phyloP scores from a whole-genome alignment of 2,113 vertebrate genomes.

The Stigmatopora argus region DNA sequence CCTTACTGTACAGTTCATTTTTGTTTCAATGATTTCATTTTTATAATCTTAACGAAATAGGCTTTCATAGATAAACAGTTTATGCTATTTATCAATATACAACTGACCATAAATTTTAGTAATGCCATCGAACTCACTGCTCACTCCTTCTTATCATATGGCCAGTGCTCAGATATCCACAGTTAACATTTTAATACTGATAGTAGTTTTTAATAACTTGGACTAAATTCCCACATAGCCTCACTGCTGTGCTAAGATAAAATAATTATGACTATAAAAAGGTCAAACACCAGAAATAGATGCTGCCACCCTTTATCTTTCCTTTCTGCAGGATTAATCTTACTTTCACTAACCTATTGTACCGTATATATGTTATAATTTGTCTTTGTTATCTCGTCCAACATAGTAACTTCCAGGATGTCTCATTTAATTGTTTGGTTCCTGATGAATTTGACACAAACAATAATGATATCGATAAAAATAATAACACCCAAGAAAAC shows the following conservation, averaged over 20 bases:
- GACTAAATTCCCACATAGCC: slow-evolving; percentile 55
- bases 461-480: slow-evolving; percentile 44
- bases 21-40: too few relatives aligned
- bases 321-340: slow-evolving; percentile 37
- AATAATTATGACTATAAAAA: slow-evolving; percentile 6
- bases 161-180: slow-evolving; percentile 17
- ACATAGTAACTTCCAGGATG: slow-evolving; percentile 26
- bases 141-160: slow-evolving; percentile 32
- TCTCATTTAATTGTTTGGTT: slow-evolving; percentile 27
- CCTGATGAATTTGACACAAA: slow-evolving; percentile 30
- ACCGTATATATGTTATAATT: slow-evolving; percentile 27
- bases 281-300: neutral
- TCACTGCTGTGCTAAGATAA: neutral
- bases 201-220: slow-evolving; percentile 60
- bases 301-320: slow-evolving; percentile 14
- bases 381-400: slow-evolving; percentile 51
- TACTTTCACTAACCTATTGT: slow-evolving; percentile 35
- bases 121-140: neutral
- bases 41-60: too few relatives aligned
- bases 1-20: too few relatives aligned
- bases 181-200: slow-evolving; percentile 40
- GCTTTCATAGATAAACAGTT: too few relatives aligned
- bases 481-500: slow-evolving; percentile 35
- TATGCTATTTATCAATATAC: neutral
- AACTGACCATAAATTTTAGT: neutral